phyloP scores from a whole-genome alignment of 2,797 vertebrate genomes.

The Myotis myotis region DNA sequence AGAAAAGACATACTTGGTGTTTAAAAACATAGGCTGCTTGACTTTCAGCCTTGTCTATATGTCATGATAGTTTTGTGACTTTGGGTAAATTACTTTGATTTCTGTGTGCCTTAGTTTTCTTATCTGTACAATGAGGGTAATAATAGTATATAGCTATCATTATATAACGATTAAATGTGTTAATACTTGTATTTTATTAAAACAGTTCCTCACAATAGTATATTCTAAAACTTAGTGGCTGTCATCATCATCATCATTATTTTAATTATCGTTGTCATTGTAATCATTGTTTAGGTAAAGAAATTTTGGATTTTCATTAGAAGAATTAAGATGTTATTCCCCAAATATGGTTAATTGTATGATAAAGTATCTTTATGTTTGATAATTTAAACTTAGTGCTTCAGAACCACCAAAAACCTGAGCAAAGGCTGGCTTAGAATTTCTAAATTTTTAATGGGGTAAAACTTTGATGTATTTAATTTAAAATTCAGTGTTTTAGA shows the following conservation, averaged over 20 bases:
- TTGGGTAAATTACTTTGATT: background rate
- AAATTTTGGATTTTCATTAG: conserved; percentile 11
- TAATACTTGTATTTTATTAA: background rate
- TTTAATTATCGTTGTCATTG: background rate
- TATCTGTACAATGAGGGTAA: background rate
- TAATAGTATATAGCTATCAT: background rate
- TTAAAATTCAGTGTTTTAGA: background rate
- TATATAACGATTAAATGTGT: background rate
- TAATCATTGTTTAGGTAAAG: conserved; percentile 5
- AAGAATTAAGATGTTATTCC: background rate
- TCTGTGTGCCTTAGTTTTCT: background rate
- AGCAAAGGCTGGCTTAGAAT: background rate
- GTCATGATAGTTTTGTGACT: background rate
- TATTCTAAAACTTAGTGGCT: background rate
- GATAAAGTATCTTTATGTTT: background rate
- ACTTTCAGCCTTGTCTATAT: background rate
- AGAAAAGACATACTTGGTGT: background rate
- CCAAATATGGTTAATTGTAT: background rate
- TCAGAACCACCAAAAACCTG: conserved; percentile 5
- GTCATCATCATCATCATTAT: background rate
- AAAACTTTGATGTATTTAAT: background rate
- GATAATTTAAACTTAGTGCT: background rate
- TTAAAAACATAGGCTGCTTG: background rate
- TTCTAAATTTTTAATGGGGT: background rate
- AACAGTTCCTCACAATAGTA: background rate